phyloP scores from a whole-genome alignment of 2,113 vertebrate genomes.

The Maccullochella peelii region DNA sequence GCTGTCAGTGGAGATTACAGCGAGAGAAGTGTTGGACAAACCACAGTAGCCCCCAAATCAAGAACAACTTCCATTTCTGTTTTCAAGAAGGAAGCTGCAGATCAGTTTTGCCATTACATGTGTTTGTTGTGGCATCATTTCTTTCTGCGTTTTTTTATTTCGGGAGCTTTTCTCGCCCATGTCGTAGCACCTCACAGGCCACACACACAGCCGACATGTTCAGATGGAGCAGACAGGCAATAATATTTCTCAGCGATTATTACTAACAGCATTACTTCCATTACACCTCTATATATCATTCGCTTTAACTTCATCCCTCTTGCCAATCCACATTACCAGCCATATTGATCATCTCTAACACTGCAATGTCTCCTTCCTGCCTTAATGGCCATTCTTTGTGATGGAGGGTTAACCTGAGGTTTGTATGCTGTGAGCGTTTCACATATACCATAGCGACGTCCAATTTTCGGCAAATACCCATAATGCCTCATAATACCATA shows the following conservation, averaged over 20 bases:
- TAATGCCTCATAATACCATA: conserved; percentile 37
- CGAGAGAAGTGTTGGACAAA: conserved; percentile 34
- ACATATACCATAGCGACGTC: background rate
- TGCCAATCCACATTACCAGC: conserved; percentile 7
- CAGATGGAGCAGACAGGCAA: conserved; percentile 29
- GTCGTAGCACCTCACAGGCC: background rate
- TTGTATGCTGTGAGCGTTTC: conserved; percentile 5
- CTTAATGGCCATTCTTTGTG: conserved; percentile 24
- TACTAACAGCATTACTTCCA: conserved; percentile 20
- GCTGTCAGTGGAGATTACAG: conserved; percentile 57
- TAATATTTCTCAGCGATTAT: conserved; percentile 22
- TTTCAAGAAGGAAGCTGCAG: conserved; percentile 19
- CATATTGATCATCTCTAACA: conserved; percentile 46
- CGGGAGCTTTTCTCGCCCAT: background rate
- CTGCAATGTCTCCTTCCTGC: conserved; percentile 11
- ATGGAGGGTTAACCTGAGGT: conserved; percentile 27
- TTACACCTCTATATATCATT: conserved; percentile 19
- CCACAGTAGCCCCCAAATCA: conserved; percentile 14
- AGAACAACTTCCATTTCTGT: conserved; percentile 56
- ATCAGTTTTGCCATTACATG: conserved; percentile 51
- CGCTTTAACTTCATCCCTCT: background rate
- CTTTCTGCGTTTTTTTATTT: conserved; percentile 16
- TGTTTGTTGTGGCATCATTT: conserved; percentile 27
- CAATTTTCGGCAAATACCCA: conserved; percentile 30
- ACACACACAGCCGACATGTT: background rate